Base-by-base conservation (phyloP, 2,113 vertebrate species). In the Mesembrinibis cayennensis region DNA sequence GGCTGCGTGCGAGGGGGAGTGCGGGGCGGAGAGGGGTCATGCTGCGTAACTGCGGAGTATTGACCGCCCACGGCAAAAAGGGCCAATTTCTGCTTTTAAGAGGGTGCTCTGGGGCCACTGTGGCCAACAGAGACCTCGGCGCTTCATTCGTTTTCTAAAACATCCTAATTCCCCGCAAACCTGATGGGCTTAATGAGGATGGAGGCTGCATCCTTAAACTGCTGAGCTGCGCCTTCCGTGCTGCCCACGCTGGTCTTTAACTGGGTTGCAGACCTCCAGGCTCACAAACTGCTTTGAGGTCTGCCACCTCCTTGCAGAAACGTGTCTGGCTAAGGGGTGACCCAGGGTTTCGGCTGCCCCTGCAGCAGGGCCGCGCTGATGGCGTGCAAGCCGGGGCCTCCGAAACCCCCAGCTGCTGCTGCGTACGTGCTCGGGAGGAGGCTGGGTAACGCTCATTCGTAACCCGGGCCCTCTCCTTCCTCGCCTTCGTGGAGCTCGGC, bases 31-130 rank as follows among this genome's bases (percentile, higher is more conserved):
- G 49, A 2, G 0, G 56, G 56, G 11, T 67, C 40, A 1, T 9
- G 8, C 23, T 10, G 50, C 13, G 2, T 15, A 21, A 19, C 49
- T 47, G 27, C 1, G 0, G 22, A 26, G 18, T 16, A 42, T 15
- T 32, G 38, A 19, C 34, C 80, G 36, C 36, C 36, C 32, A 8
- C 1, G 0, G 16, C 1, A 56, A 36, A 80, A 49, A 36, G 3
- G 44, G 72, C 72, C 49, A 20, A 71, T 71, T 63, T 13, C 56
- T 93, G 59, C 80, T 40, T 85, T 56, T 11, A 63, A 63, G 26
- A 40, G 61, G 20, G 2, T 65, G 40, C 56, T 81, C 47, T 3
- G 2, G 11, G 49, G 42, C 58, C 52, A 8, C 62, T 25, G 13
- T 3, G 26, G 52, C 50, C 55, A 47, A 3, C 27, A 42, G 56